Conservation (phyloP, 2,797 vertebrate species). For the Cichlasoma orientale region DNA sequence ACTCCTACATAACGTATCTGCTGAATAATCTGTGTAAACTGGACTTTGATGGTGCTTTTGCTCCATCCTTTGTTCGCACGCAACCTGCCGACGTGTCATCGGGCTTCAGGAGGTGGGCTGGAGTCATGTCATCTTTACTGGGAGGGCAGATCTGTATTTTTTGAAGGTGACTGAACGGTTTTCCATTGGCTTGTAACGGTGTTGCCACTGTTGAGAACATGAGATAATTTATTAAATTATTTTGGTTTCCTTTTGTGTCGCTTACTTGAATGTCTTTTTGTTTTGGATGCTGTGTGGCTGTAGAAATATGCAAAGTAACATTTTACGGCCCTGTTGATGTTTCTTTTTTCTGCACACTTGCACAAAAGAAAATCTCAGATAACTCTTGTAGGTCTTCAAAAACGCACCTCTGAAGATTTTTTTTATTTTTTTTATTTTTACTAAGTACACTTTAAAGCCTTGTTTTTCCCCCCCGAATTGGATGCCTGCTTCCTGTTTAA, state of each 20-base stretch:
- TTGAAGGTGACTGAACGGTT: conserved; percentile 70
- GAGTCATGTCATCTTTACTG: conserved; percentile 35
- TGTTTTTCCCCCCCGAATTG: neutral
- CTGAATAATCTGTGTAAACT: conserved; percentile 21
- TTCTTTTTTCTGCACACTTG: neutral
- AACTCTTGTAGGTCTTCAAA: neutral
- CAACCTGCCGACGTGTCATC: conserved; percentile 10
- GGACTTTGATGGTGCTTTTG: neutral
- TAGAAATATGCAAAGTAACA: neutral
- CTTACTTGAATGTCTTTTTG: neutral
- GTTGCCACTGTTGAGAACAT: conserved; percentile 68
- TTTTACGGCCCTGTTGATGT: neutral
- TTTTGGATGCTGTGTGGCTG: neutral
- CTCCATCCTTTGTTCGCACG: conserved; percentile 13
- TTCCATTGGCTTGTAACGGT: conserved; percentile 48
- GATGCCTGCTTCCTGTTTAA: conserved; percentile 8
- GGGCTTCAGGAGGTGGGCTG: conserved; percentile 20
- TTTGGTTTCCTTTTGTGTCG: conserved; percentile 30
- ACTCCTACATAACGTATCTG: neutral
- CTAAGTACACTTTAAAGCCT: neutral
- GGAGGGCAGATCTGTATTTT: conserved; percentile 52
- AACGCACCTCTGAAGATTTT: neutral
- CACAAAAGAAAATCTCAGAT: neutral
- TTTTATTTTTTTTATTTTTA: neutral
- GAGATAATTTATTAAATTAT: conserved; percentile 80